Percentiles rank a stretch among this genome's conserved stretches.
These are phyloP conservation scores for Mamestra configurata DNA, from an alignment of 1,140 invertebrate species.

Conservation along the genomic window DNA sequence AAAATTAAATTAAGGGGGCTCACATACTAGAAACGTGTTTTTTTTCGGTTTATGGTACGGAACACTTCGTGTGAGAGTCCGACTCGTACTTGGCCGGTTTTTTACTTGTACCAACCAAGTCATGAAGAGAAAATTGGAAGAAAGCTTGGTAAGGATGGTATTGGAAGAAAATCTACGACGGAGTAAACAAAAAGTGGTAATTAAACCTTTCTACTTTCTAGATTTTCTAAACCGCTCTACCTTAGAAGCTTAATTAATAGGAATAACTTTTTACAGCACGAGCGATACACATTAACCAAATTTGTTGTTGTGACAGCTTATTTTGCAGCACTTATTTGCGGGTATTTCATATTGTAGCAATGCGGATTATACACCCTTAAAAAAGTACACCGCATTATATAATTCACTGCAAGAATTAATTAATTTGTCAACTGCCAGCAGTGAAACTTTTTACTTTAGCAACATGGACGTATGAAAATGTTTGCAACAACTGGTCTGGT, in stretches of 20 bases:
- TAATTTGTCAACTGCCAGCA: slow-evolving; percentile 3
- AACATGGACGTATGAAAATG: background rate
- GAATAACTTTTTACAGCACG: background rate
- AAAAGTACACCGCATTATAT: slow-evolving; percentile 27
- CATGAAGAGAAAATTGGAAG: background rate
- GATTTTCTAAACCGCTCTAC: background rate
- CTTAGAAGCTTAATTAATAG: background rate
- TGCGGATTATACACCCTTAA: slow-evolving; percentile 18
- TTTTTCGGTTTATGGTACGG: too few relatives aligned
- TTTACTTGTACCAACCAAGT: too few relatives aligned
- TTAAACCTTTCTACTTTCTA: slow-evolving; percentile 1
- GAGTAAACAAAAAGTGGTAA: background rate
- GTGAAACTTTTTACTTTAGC: background rate
- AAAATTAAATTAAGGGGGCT: too few relatives aligned
- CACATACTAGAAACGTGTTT: too few relatives aligned
- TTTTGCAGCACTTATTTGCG: slow-evolving; percentile 23
- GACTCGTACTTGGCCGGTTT: background rate
- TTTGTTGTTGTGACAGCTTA: slow-evolving; percentile 31
- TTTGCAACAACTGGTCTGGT: slow-evolving; percentile 2
- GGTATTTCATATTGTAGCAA: slow-evolving; percentile 36
- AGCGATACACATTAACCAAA: slow-evolving; percentile 26
- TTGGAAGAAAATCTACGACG: background rate
- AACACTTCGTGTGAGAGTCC: too few relatives aligned
- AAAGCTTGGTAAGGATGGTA: background rate
- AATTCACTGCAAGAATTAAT: slow-evolving; percentile 15